Conservation (phyloP, 2,888 invertebrate genomes). For the Ormyrus rosae region DNA sequence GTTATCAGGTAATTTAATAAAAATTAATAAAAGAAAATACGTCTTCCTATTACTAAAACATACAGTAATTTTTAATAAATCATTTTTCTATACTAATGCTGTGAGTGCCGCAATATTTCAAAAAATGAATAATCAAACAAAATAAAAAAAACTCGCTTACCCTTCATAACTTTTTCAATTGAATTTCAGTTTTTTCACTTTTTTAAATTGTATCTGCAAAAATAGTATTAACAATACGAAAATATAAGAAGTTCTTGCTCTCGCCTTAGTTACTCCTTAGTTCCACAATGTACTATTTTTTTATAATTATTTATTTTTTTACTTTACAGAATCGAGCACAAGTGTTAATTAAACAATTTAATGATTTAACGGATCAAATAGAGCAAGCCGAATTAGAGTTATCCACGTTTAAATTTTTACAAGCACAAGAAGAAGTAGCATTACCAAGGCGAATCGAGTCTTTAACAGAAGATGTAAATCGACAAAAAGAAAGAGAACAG, state of each 20-base stretch:
- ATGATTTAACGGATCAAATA: constrained; percentile 91
- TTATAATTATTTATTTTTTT: constrained; percentile 18
- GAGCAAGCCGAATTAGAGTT: constrained; percentile 93
- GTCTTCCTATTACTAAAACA: too few relatives aligned
- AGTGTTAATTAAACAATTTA: constrained; percentile 90
- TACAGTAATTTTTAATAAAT: constrained; percentile 43
- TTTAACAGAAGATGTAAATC: constrained; percentile 92
- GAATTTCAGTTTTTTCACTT: too few relatives aligned
- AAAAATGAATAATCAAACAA: neutral
- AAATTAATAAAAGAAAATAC: neutral
- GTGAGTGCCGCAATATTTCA: neutral
- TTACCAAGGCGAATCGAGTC: constrained; percentile 93
- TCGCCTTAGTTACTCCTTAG: neutral
- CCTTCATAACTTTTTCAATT: too few relatives aligned
- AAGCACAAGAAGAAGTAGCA: constrained; percentile 92
- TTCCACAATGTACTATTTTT: too few relatives aligned
- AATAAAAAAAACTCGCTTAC: neutral
- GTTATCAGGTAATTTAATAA: constrained; percentile 82
- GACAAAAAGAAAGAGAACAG: constrained; percentile 94
- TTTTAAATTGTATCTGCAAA: too few relatives aligned
- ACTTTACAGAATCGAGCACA: constrained; percentile 83
- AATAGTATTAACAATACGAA: neutral
- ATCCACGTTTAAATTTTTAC: constrained; percentile 92
- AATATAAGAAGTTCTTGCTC: too few relatives aligned
- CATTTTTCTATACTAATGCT: neutral